Percentiles rank a stretch among this genome's conserved stretches.
Evolutionary conservation across 2,888 invertebrate genomes (phyloP).

Genomic region (Melanchra persicariae): DNA sequence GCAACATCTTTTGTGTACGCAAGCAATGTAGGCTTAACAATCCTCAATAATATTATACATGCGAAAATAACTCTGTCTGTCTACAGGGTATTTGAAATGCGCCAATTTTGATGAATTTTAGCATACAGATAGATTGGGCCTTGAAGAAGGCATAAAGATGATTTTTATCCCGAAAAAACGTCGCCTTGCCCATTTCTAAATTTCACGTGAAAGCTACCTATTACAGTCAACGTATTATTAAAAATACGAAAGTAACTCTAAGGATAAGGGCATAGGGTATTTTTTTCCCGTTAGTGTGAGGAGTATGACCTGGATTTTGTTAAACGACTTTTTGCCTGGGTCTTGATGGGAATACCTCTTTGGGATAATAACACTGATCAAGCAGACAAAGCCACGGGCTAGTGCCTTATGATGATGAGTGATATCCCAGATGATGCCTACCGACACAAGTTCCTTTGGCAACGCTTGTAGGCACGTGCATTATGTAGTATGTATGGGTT

Average conservation of each 20-base stretch:
- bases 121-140: too few species aligned
- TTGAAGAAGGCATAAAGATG: too few species aligned
- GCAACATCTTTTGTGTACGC: constrained; percentile 33
- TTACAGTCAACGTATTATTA: too few species aligned
- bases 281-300: too few species aligned
- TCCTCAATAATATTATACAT: not conserved
- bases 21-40: not conserved
- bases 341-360: too few species aligned
- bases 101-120: not conserved
- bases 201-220: too few species aligned
- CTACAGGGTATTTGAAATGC: too few species aligned
- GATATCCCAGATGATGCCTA: constrained; percentile 38
- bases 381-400: not conserved
- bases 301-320: too few species aligned
- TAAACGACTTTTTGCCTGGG: too few species aligned
- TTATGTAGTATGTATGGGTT: not conserved
- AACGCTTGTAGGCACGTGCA: constrained; percentile 14
- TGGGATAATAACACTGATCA: not conserved
- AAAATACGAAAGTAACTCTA: not conserved
- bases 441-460: constrained; percentile 41
- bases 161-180: too few species aligned
- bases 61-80: not conserved
- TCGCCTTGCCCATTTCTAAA: too few species aligned
- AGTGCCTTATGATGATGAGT: constrained; percentile 15
- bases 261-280: too few species aligned